Evolutionary conservation across 2,888 invertebrate species (phyloP).

Genomic region (Meandrusa payeni): DNA sequence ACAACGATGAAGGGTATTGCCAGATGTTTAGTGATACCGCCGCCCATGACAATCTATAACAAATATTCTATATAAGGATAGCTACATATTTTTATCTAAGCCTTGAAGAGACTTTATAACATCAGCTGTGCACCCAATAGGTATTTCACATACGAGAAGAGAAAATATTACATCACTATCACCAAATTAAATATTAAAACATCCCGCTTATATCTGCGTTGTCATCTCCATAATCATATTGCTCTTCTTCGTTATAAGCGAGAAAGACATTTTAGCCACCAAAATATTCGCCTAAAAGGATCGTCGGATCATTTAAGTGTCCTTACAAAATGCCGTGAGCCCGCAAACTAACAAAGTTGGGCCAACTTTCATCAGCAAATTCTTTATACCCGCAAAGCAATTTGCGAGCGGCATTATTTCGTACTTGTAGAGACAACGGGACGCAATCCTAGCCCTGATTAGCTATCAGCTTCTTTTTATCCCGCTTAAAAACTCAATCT

Average conservation of each 20-base stretch:
- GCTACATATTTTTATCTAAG: too few species aligned
- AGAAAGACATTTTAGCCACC: background rate
- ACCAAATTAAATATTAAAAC: too few species aligned
- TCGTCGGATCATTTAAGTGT: slow-evolving; percentile 4
- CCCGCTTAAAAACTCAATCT: slow-evolving; percentile 14
- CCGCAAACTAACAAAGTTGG: slow-evolving; percentile 16
- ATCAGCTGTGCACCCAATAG: too few species aligned
- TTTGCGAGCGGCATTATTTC: slow-evolving; percentile 9
- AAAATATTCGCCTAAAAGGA: slow-evolving; percentile 2
- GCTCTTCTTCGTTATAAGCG: background rate
- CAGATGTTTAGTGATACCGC: too few species aligned
- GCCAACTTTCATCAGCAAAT: slow-evolving; percentile 17
- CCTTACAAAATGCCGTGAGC: slow-evolving; percentile 3
- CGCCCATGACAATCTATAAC: too few species aligned
- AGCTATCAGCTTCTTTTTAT: slow-evolving; percentile 17
- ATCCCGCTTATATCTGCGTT: too few species aligned
- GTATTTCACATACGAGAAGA: too few species aligned
- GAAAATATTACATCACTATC: too few species aligned
- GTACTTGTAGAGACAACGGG: slow-evolving; percentile 12
- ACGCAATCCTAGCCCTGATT: slow-evolving; percentile 17
- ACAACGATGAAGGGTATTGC: too few species aligned
- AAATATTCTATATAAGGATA: too few species aligned
- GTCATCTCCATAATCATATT: too few species aligned
- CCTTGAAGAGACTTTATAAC: too few species aligned
- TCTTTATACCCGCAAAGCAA: slow-evolving; percentile 17